A percentile compares a stretch with the other conserved stretches of the same genome.
phyloP scores from a whole-genome alignment of 2,797 vertebrate species.

The Cryptoblepharus egeriae region DNA sequence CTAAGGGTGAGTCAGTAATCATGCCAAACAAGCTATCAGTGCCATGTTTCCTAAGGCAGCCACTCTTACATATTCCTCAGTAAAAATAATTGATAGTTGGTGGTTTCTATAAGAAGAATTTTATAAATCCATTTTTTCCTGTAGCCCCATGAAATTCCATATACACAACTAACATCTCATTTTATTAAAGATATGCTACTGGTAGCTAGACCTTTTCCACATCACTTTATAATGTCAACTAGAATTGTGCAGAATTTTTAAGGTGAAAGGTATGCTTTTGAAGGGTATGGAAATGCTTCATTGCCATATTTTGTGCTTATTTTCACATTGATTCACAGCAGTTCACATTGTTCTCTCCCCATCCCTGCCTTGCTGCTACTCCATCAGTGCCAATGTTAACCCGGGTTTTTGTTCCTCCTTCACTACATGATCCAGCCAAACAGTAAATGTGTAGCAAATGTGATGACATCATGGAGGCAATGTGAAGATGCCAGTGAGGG shows the following conservation, averaged over 20 bases:
- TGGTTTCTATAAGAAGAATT: not conserved
- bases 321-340: not conserved
- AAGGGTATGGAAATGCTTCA: not conserved
- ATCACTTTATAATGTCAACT: not conserved
- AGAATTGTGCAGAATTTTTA: not conserved
- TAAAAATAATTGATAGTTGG: not conserved
- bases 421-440: not conserved
- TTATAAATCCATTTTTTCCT: not conserved
- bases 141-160: not conserved
- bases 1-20: not conserved
- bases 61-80: not conserved
- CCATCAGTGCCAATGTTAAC: not conserved
- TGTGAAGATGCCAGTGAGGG: not conserved
- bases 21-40: not conserved
- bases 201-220: too few species aligned
- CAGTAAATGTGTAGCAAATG: not conserved
- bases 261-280: not conserved
- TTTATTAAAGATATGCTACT: not conserved
- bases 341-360: not conserved
- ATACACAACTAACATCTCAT: not conserved
- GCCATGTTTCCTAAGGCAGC: not conserved
- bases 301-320: not conserved
- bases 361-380: not conserved
- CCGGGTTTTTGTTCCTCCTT: not conserved
- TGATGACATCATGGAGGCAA: not conserved